Conservation (phyloP, 2,113 vertebrate species). For the Gnathonemus echidnorhynchus region DNA sequence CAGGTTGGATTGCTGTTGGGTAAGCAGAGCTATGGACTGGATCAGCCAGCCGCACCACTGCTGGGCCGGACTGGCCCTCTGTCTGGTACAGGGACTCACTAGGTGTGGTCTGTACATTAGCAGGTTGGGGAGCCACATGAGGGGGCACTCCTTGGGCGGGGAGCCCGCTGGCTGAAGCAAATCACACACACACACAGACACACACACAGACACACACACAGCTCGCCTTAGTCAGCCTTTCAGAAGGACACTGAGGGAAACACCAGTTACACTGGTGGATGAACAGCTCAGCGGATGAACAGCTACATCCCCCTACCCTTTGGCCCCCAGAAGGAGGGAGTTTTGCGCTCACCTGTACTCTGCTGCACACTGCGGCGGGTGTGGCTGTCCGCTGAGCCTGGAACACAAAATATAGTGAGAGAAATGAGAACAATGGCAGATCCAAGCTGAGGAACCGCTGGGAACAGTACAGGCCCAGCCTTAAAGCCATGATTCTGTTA, state of each 20-base stretch:
- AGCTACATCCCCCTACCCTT: background rate
- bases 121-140: background rate
- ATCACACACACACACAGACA: background rate
- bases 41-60: slow-evolving; percentile 58
- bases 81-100: slow-evolving; percentile 33
- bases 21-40: slow-evolving; percentile 53
- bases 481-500: background rate
- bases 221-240: background rate
- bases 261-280: background rate
- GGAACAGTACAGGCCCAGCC: background rate
- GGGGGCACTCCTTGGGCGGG: background rate
- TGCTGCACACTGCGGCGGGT: slow-evolving; percentile 31
- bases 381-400: slow-evolving; percentile 29
- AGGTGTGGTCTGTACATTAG: background rate
- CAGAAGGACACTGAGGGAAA: background rate
- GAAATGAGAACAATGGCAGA: background rate
- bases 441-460: background rate
- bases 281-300: no score
- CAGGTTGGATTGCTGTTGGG: background rate
- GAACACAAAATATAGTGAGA: background rate
- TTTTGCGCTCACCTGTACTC: slow-evolving; percentile 42
- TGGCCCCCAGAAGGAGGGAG: background rate
- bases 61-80: slow-evolving; percentile 44
- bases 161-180: background rate
- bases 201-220: background rate